Base-by-base conservation (phyloP, 2,113 vertebrate genomes). In the Scomber scombrus region DNA sequence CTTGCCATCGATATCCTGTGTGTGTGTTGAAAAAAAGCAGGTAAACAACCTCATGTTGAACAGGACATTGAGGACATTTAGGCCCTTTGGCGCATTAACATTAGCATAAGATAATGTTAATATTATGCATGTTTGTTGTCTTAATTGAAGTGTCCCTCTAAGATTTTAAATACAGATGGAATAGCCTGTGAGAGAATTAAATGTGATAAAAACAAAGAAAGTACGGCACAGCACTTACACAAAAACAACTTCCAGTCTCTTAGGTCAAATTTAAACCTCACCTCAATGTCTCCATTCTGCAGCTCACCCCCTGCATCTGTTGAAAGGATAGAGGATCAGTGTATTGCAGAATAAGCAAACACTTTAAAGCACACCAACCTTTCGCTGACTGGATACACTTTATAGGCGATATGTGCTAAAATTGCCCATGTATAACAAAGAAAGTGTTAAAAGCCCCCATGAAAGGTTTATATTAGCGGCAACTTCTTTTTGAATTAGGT, bases 201-300 rank as follows among this genome's bases (percentile, higher is more conserved):
- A 19, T 57, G 23, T 8, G 23, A 49, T 45, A 40, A 50, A 23
- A 63, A 26, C 16, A 70, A 34, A 68, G 19, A 18, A 50, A 45
- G 12, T 16, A 19, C 46, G 54, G 12, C 54, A 9, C 1, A 14
- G 13, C 34, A 2, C 45, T 68, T n/a, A 60, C 16, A 80, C 43
- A 71, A 21, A 68, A 60, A 47, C 23, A 75, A 66, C 3, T 3
- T n/a, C 8, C 31, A 58, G 66, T 50, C 23, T 55, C 0, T 45
- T 18, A 23, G 51, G 3, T 57, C 1, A 49, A 51, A 57, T 8
- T 12, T 11, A 74, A 68, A 78, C 81, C 94, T 55, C 93, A 97
- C 98, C 97, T 99, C 98, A 85, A 99, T 99, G 86, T 98, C 97
- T 86, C 97, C 97, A 46, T 85, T 93, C 75, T 94, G 58, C 81